Evolutionary conservation across 2,113 vertebrate genomes (phyloP).

Genomic region (Muntiacus muntjak): DNA sequence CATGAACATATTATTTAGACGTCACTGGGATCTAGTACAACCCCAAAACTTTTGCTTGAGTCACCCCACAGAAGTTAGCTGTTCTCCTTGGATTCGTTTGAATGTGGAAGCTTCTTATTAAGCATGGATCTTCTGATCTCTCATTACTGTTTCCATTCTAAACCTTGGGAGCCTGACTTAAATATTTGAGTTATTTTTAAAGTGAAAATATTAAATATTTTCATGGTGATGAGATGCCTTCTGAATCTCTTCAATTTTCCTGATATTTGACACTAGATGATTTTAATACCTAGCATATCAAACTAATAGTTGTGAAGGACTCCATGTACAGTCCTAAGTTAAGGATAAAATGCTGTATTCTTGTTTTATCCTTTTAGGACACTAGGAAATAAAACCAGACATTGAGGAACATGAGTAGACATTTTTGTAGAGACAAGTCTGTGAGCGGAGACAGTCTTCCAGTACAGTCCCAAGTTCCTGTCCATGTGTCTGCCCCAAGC

Average conservation of each 20-base stretch:
- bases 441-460: neutral
- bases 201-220: constrained; percentile 1
- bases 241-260: neutral
- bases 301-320: neutral
- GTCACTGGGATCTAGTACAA: neutral
- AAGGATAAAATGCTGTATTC: neutral
- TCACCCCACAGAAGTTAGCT: neutral
- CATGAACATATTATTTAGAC: neutral
- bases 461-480: neutral
- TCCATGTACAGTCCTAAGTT: neutral
- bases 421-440: neutral
- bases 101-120: neutral
- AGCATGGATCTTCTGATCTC: neutral
- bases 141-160: neutral
- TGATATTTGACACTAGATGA: neutral
- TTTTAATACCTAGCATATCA: neutral
- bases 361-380: neutral
- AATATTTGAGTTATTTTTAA: neutral
- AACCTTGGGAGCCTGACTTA: neutral
- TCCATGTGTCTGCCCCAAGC: neutral
- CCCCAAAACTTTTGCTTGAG: neutral
- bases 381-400: neutral
- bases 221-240: neutral
- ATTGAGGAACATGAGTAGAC: neutral
- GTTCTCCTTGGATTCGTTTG: neutral